phyloP scores from a whole-genome alignment of 2,797 vertebrate genomes.

The Melanotaenia pygmaea region DNA sequence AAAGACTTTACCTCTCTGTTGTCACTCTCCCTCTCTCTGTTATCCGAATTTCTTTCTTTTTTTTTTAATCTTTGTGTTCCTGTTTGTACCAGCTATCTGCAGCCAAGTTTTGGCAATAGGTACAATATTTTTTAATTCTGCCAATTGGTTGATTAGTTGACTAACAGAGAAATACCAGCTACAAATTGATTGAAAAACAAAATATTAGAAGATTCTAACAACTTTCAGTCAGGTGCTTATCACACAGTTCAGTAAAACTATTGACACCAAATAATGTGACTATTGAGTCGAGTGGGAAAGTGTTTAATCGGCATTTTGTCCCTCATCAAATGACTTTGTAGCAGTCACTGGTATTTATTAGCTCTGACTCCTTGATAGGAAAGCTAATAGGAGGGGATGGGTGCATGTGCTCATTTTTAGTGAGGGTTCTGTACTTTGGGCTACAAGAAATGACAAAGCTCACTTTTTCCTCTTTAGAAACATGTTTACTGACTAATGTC shows the following conservation, averaged over 20 bases:
- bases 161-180: background rate
- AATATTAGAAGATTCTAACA: background rate
- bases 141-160: background rate
- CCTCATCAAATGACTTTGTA: background rate
- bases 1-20: constrained; percentile 58
- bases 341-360: background rate
- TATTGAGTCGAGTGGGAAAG: background rate
- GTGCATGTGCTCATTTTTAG: background rate
- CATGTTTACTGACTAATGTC: background rate
- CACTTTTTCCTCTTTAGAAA: background rate
- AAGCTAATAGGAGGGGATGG: too few species aligned
- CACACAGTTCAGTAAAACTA: background rate
- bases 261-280: background rate
- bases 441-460: background rate
- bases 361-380: background rate
- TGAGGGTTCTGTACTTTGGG: background rate
- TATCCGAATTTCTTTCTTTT: constrained; percentile 20
- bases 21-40: constrained; percentile 27
- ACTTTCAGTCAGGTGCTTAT: background rate
- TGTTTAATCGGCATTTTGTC: background rate
- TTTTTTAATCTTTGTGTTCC: background rate
- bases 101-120: too few species aligned
- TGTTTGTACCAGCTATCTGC: background rate
- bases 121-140: background rate
- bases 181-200: background rate